A percentile compares a stretch with the other conserved stretches of the same genome.
Conservation (phyloP, 2,797 vertebrate genomes). For the Rhadinocentrus ornatus region DNA sequence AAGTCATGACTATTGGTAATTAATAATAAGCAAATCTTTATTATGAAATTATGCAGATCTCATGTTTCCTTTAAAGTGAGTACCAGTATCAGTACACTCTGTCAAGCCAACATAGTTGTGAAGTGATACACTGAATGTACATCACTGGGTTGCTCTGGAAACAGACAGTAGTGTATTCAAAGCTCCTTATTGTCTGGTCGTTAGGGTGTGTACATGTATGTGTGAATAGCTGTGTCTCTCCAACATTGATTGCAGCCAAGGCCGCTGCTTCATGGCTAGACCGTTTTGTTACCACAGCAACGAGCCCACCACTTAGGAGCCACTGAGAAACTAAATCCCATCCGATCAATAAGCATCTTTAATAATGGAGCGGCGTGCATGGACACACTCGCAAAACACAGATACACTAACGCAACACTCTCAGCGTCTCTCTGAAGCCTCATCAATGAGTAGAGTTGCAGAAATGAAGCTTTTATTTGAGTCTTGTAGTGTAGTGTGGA, state of each 20-base stretch:
- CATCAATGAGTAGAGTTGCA: constrained; percentile 48
- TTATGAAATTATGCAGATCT: neutral
- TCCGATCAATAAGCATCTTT: constrained; percentile 77
- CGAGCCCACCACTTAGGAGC: constrained; percentile 62
- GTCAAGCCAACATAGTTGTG: neutral
- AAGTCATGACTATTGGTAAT: neutral
- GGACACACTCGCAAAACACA: constrained; percentile 30
- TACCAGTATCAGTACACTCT: neutral
- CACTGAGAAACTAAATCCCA: constrained; percentile 75
- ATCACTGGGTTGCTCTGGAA: constrained; percentile 23
- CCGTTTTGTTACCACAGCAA: constrained; percentile 81
- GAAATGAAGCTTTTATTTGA: constrained; percentile 55
- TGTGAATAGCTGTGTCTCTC: constrained; percentile 46
- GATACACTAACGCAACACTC: constrained; percentile 21
- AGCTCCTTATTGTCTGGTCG: constrained; percentile 55
- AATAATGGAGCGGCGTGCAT: constrained; percentile 62
- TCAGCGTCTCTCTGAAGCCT: constrained; percentile 32
- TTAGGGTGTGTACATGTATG: constrained; percentile 9
- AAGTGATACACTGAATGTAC: constrained; percentile 5
- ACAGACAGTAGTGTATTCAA: constrained; percentile 33
- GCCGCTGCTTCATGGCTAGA: constrained; percentile 67
- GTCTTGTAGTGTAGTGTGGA: constrained; percentile 18
- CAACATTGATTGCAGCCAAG: constrained; percentile 72
- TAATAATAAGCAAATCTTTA: neutral
- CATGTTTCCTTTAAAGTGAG: neutral